These are phyloP conservation scores for Dryoscopus gambensis DNA, from an alignment of 2,113 vertebrate species.

Conservation along the genomic window DNA sequence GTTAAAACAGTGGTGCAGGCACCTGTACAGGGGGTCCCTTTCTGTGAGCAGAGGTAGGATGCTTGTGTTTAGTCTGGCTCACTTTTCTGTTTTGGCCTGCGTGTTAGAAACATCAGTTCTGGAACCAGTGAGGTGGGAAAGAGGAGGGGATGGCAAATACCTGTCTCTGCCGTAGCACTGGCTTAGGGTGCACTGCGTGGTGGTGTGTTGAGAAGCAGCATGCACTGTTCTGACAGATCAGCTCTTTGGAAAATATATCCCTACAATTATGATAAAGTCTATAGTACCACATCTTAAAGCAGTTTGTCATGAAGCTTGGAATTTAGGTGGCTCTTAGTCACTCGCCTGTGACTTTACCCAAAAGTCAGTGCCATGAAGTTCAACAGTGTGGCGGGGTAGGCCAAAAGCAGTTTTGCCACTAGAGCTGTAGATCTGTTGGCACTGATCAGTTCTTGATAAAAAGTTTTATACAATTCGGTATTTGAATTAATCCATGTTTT, in stretches of 20 bases:
- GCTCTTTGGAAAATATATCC: background rate
- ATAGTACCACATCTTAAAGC: background rate
- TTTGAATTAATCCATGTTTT: background rate
- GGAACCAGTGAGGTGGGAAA: background rate
- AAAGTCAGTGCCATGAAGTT: background rate
- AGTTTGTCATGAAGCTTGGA: background rate
- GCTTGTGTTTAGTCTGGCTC: background rate
- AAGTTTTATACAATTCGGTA: background rate
- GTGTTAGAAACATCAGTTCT: background rate
- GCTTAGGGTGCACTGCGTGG: accelerated
- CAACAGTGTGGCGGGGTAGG: background rate
- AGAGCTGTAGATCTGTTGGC: background rate
- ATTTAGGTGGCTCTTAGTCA: background rate
- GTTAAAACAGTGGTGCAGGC: background rate
- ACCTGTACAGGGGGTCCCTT: background rate
- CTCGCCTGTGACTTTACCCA: background rate
- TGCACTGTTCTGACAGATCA: background rate
- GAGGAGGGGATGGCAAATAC: background rate
- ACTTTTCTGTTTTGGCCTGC: background rate
- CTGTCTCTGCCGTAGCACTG: accelerated
- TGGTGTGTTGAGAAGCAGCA: accelerated
- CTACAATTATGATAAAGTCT: background rate
- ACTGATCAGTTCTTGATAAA: background rate
- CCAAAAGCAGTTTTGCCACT: background rate
- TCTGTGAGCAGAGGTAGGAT: background rate